phyloP scores from a whole-genome alignment of 1,140 invertebrate genomes.

The Brachionus rubens region DNA sequence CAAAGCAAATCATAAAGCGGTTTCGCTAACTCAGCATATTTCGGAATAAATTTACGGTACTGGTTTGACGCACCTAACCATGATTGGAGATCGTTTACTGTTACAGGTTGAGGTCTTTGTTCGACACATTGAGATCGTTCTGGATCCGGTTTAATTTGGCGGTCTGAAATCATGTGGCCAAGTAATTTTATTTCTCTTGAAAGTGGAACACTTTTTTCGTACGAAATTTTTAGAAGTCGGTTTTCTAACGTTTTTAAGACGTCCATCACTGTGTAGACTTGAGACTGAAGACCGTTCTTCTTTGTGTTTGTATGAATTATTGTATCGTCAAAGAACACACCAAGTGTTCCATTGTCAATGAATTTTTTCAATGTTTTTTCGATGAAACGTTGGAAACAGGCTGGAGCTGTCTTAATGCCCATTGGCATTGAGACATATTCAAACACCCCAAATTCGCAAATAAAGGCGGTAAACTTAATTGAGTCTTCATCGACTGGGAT shows the following conservation, averaged over 20 bases:
- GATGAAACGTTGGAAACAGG: conserved; percentile 46
- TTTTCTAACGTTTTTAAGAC: not conserved
- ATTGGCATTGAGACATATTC: conserved; percentile 47
- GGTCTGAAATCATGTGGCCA: no score
- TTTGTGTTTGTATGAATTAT: not conserved
- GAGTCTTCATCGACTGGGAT: not conserved
- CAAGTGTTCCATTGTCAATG: not conserved
- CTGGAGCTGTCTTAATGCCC: conserved; percentile 41
- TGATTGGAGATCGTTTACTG: no score
- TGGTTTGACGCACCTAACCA: no score
- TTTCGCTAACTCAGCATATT: no score
- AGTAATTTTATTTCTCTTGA: no score
- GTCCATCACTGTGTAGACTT: not conserved
- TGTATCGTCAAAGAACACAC: not conserved
- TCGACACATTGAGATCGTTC: no score
- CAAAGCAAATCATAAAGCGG: not conserved
- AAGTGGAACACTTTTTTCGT: no score
- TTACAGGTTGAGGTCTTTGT: no score
- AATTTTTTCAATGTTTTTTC: conserved; percentile 3
- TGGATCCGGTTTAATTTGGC: no score
- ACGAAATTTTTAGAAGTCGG: conserved; percentile 3
- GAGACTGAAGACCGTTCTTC: not conserved
- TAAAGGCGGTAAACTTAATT: not conserved
- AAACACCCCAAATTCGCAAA: conserved; percentile 36
- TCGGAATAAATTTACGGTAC: no score